A percentile compares a stretch with the other conserved stretches of the same genome.
These are phyloP conservation scores for Clarias pachynema DNA, from an alignment of 2,797 vertebrate genomes.

Conservation along the genomic window DNA sequence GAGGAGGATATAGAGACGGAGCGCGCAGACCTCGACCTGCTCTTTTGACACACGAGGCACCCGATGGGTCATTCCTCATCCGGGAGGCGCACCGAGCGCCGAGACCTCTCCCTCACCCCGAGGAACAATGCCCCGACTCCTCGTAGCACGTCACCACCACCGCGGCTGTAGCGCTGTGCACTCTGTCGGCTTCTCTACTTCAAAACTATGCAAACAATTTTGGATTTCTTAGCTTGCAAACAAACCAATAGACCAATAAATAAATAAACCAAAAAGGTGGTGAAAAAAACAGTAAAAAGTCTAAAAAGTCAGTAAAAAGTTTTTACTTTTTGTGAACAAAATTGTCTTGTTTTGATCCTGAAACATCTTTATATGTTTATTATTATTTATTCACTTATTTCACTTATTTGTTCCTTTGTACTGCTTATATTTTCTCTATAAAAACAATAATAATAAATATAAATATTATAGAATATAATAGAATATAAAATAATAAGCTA, in stretches of 20 bases:
- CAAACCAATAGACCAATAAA: too few species aligned
- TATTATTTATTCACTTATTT: neutral
- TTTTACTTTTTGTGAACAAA: too few species aligned
- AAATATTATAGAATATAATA: neutral
- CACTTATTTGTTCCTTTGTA: neutral
- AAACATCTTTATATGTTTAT: neutral
- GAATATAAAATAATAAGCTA: neutral
- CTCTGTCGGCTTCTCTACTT: neutral
- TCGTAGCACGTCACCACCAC: neutral
- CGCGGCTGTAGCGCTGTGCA: neutral
- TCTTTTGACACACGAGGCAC: constrained; percentile 11
- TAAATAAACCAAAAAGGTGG: too few species aligned
- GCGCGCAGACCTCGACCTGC: constrained; percentile 63
- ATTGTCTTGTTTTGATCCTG: too few species aligned
- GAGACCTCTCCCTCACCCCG: constrained; percentile 44
- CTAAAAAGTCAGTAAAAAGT: too few species aligned
- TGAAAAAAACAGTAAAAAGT: too few species aligned
- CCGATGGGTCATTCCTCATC: constrained; percentile 38
- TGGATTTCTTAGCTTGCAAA: too few species aligned
- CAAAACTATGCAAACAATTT: neutral
- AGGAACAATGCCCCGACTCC: neutral
- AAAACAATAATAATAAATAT: neutral
- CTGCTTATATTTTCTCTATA: neutral
- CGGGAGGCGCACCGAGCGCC: constrained; percentile 1
- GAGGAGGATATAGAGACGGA: constrained; percentile 51